Conservation (phyloP, 2,888 invertebrate genomes). For the Tipula confusa region DNA sequence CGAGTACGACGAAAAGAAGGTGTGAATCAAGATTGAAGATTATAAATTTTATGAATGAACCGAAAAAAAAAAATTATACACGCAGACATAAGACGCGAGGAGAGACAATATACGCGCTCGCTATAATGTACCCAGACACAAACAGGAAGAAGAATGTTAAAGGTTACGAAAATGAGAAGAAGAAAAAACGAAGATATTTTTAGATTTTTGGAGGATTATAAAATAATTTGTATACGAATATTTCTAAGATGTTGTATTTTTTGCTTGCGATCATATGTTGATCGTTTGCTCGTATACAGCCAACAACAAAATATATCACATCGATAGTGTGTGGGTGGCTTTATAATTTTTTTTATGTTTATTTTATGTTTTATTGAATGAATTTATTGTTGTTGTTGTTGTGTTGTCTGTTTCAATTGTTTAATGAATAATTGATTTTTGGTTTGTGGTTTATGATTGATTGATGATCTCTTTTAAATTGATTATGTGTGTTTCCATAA, state of each 20-base stretch:
- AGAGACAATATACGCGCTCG: neutral
- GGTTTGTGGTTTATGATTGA: slow-evolving; percentile 7
- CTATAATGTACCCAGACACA: neutral
- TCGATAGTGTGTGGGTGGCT: neutral
- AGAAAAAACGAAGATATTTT: no score
- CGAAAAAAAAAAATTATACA: neutral
- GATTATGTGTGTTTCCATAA: neutral
- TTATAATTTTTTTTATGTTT: neutral
- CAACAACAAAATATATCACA: neutral
- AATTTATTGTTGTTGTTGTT: neutral
- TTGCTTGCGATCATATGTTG: slow-evolving; percentile 16
- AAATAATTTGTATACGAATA: neutral
- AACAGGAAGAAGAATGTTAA: slow-evolving; percentile 25
- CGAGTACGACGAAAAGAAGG: neutral
- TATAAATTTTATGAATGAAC: slow-evolving; percentile 1
- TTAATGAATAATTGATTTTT: slow-evolving; percentile 25
- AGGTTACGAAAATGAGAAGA: neutral
- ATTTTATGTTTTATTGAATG: slow-evolving; percentile 12
- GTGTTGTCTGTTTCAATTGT: neutral
- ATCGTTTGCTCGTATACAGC: neutral
- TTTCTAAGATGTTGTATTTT: neutral
- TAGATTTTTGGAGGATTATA: slow-evolving; percentile 20
- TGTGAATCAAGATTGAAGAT: slow-evolving; percentile 16
- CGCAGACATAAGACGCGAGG: neutral
- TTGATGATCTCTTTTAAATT: slow-evolving; percentile 3